Evolutionary conservation across 1,140 invertebrate species (phyloP), one percentile per base, ranked within the genome.

Genomic region (Drosophila sp.): DNA sequence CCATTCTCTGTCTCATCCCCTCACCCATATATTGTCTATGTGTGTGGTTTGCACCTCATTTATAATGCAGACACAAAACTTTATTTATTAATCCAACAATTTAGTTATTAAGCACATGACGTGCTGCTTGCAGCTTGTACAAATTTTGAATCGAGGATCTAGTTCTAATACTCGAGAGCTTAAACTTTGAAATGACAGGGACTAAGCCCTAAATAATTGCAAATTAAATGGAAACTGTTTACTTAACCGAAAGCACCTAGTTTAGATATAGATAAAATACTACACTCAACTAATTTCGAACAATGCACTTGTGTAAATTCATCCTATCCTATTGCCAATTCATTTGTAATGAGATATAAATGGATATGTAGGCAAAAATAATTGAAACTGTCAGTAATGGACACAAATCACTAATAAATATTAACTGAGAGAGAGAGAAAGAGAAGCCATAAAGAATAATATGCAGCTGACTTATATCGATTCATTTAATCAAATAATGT

Each of bases 51-150:
- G 32, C 40, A 48, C 9, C 32, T 48, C 41, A 25, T 71, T 65
- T 72, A 65, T 50, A 66, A 66, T 72, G 25, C 53, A 72, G 21
- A 63, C 59, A 56, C 16, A 40, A 40, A 72, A 57, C 43, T 71
- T 72, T 53, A 66, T 72, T 72, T 66, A 72, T 72, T 72, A 66
- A 72, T 66, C 69, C 63, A 57, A 57, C 36, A 58, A 72, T 58
- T 72, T 66, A 66, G 69, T 41, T 66, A 66, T 66, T 66, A 72
- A 66, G 69, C 62, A 66, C 62, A 54, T 34, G 9, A 48, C 13
- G 41, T 53, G 48, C 38, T 38, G 13, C 27, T 29, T 25, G 4
- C 18, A 38, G 21, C 9, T 11, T 34, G 27, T 6, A 32, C 18
- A 64, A 59, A 21, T 51, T 63, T 51, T 14, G 27, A 16, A 29